Percentiles rank a stretch among this genome's conserved stretches.
Conservation (phyloP, 2,797 vertebrate species). For the Cryptoblepharus egeriae region DNA sequence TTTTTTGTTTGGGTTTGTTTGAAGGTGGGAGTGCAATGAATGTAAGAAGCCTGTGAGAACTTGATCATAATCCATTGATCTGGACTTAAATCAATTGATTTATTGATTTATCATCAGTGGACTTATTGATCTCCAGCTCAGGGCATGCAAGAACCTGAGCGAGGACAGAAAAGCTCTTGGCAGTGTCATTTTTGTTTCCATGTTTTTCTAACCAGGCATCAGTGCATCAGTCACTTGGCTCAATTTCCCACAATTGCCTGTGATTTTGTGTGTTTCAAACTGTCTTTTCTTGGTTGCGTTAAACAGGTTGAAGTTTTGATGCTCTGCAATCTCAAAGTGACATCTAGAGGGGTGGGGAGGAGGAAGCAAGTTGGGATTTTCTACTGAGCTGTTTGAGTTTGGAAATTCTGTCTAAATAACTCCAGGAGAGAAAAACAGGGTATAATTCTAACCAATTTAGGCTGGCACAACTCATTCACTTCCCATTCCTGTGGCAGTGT, state of each 20-base stretch:
- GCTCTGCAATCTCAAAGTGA: background rate
- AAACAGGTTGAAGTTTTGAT: background rate
- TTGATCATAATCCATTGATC: background rate
- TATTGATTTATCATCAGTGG: background rate
- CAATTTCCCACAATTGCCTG: conserved; percentile 27
- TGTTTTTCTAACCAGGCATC: background rate
- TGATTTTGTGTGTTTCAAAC: conserved; percentile 26
- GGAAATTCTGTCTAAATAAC: background rate
- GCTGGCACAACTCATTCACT: too few species aligned
- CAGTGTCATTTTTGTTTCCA: conserved; percentile 1
- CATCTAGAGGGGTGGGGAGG: background rate
- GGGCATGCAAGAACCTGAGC: background rate
- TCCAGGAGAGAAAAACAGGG: background rate
- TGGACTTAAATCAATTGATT: background rate
- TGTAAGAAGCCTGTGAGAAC: background rate
- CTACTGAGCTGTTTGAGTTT: background rate
- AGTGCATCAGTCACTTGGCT: background rate
- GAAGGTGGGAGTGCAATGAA: too few species aligned
- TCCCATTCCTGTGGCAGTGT: too few species aligned
- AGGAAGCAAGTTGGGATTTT: background rate
- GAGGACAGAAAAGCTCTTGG: background rate
- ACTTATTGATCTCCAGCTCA: background rate
- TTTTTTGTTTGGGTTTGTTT: too few species aligned
- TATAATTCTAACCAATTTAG: too few species aligned
- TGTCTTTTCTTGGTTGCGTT: conserved; percentile 13